Evolutionary conservation across 2,797 vertebrate genomes (phyloP).

Genomic region (Liasis olivaceus): DNA sequence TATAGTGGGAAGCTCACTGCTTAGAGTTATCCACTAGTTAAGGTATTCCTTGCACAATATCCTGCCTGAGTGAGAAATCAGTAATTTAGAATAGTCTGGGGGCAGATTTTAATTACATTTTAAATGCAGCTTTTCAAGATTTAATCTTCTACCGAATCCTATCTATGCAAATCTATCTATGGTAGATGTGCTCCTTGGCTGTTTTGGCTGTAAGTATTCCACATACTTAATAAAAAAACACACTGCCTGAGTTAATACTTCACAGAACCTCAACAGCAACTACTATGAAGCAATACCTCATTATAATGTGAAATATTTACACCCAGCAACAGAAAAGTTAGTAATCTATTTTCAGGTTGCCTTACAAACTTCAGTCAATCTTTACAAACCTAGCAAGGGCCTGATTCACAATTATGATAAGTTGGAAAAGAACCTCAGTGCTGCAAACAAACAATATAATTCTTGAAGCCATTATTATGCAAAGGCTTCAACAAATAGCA

Average conservation of each 20-base stretch:
- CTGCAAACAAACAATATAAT: neutral
- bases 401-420: neutral
- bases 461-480: neutral
- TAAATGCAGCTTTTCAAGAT: constrained; percentile 66
- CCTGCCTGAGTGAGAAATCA: constrained; percentile 75
- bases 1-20: constrained; percentile 68
- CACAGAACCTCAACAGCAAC: constrained; percentile 39
- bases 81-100: constrained; percentile 76
- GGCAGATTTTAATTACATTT: constrained; percentile 76
- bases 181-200: constrained; percentile 59
- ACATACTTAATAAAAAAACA: neutral
- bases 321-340: constrained; percentile 31
- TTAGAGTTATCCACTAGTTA: constrained; percentile 65
- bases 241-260: constrained; percentile 3
- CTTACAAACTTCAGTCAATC: constrained; percentile 30
- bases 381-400: neutral
- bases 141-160: constrained; percentile 38
- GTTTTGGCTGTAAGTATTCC: constrained; percentile 56
- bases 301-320: constrained; percentile 42
- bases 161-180: constrained; percentile 60
- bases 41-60: constrained; percentile 77
- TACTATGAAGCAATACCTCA: constrained; percentile 39
- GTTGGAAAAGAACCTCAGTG: neutral
- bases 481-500: neutral
- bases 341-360: constrained; percentile 44